Evolutionary conservation across 2,797 vertebrate genomes (phyloP).

Genomic region (Meriones psammophilus): DNA sequence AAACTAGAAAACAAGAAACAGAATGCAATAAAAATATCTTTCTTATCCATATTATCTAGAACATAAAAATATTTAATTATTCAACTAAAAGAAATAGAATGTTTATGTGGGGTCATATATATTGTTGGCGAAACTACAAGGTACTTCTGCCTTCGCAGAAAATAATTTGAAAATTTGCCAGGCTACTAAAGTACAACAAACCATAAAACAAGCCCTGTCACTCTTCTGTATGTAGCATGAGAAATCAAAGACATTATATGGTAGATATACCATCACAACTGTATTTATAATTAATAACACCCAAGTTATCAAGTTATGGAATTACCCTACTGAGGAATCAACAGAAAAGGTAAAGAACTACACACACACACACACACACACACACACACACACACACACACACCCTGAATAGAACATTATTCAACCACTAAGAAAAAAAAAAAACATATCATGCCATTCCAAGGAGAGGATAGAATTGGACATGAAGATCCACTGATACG

Average conservation of each 20-base stretch:
- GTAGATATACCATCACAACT: background rate
- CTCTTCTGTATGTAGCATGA: background rate
- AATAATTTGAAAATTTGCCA: background rate
- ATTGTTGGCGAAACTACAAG: background rate
- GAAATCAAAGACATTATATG: background rate
- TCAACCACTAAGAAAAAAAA: background rate
- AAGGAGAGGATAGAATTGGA: too few relatives aligned
- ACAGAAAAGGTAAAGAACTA: background rate
- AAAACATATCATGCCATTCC: too few relatives aligned
- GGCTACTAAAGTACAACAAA: background rate
- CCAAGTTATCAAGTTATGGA: background rate
- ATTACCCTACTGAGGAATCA: background rate
- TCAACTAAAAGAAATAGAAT: background rate
- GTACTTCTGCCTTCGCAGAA: background rate
- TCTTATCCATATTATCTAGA: background rate
- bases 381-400: background rate
- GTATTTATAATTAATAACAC: background rate
- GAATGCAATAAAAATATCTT: background rate
- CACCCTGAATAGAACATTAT: background rate
- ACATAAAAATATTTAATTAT: background rate
- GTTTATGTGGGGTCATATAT: background rate
- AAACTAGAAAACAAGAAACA: background rate
- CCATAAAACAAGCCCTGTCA: fast-evolving
- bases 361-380: background rate
- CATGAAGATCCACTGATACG: too few relatives aligned